These are phyloP conservation scores for Pteromalus puparum DNA, from an alignment of 1,140 invertebrate species.

Conservation along the genomic window DNA sequence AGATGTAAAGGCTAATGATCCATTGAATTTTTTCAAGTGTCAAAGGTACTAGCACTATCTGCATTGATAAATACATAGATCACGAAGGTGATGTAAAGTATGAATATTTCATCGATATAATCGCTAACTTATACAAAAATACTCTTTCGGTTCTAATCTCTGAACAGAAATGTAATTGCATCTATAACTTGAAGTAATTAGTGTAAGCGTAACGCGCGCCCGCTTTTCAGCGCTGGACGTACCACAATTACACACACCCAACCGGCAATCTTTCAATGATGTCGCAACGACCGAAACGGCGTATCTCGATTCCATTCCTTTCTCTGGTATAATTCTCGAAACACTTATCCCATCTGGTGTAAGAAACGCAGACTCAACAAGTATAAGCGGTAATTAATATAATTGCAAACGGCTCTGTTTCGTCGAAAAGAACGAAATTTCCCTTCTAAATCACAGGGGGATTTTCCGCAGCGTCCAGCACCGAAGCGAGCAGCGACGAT, in stretches of 20 bases:
- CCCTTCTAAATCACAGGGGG: no score
- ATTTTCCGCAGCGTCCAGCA: not conserved
- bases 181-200: conserved; percentile 5
- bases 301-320: not conserved
- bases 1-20: not conserved
- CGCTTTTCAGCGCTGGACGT: not conserved
- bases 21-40: not conserved
- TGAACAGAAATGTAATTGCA: not conserved
- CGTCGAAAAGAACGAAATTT: no score
- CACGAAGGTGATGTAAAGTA: not conserved
- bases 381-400: no score
- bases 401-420: no score
- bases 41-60: not conserved
- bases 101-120: not conserved
- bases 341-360: no score
- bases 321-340: not conserved
- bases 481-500: not conserved
- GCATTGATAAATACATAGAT: no score
- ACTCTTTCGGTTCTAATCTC: not conserved
- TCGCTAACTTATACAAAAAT: not conserved
- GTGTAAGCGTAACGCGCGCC: not conserved
- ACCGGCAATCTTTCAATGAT: not conserved
- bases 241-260: not conserved
- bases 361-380: no score
- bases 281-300: not conserved